Conservation (phyloP, 2,888 invertebrate species). For the Nemotelus nigrinus region DNA sequence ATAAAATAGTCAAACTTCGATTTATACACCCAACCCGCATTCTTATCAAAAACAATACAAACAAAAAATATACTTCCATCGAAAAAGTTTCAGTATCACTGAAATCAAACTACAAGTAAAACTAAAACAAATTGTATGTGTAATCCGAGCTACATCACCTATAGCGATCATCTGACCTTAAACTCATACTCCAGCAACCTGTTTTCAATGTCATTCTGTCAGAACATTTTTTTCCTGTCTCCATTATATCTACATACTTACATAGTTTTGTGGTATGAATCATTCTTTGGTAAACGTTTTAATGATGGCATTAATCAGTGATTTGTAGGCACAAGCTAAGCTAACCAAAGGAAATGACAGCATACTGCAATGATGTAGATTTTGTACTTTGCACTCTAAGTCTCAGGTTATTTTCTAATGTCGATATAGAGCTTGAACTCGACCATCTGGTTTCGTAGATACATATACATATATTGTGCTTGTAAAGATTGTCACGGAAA, state of each 20-base stretch:
- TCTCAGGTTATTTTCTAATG: too few relatives aligned
- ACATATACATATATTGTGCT: too few relatives aligned
- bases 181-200: conserved; percentile 25
- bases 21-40: too few relatives aligned
- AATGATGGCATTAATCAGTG: background rate
- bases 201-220: conserved; percentile 40
- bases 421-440: too few relatives aligned
- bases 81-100: background rate
- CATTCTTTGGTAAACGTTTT: background rate
- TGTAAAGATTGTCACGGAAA: too few relatives aligned
- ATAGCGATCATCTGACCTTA: conserved; percentile 25
- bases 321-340: background rate
- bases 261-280: background rate
- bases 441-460: too few relatives aligned
- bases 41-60: too few relatives aligned
- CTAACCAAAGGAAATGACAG: background rate
- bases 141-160: background rate
- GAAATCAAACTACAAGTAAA: background rate
- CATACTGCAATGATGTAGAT: too few relatives aligned
- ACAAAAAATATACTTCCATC: too few relatives aligned
- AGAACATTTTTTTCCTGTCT: conserved; percentile 4
- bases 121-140: background rate
- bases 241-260: too few relatives aligned
- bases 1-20: too few relatives aligned
- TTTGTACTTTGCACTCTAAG: too few relatives aligned